Percentiles rank a stretch among this genome's conserved stretches.
Evolutionary conservation across 2,888 invertebrate species (phyloP).

Genomic region (Charanyca ferruginea): DNA sequence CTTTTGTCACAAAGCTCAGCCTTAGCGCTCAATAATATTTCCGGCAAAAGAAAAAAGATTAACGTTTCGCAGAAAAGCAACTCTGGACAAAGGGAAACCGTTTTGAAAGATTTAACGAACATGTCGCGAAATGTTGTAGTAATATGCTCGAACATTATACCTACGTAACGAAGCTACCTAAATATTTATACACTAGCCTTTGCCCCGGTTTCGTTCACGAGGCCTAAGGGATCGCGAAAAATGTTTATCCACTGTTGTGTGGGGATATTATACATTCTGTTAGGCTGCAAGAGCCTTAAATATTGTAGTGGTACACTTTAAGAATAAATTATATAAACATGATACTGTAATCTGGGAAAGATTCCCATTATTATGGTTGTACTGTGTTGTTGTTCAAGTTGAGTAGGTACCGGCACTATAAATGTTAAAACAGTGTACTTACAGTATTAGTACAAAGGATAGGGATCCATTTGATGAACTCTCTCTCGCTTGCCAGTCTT

Average conservation of each 20-base stretch:
- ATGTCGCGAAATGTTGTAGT: constrained; percentile 35
- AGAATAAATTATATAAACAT: constrained; percentile 32
- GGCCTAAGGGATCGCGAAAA: constrained; percentile 55
- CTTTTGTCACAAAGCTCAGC: constrained; percentile 23
- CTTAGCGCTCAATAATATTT: constrained; percentile 35
- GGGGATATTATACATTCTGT: constrained; percentile 54
- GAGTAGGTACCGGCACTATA: background rate
- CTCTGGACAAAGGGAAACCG: constrained; percentile 45
- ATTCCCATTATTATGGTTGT: background rate
- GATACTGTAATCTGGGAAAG: constrained; percentile 6
- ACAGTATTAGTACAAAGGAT: no score
- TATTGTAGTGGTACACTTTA: constrained; percentile 35
- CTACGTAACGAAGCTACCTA: constrained; percentile 40
- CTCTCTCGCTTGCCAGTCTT: background rate
- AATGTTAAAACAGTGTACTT: no score
- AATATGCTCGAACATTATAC: constrained; percentile 43
- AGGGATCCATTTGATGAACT: background rate
- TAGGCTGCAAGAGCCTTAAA: constrained; percentile 40
- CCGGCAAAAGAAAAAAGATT: constrained; percentile 49
- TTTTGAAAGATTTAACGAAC: constrained; percentile 51
- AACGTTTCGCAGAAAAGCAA: constrained; percentile 61
- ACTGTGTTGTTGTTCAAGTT: background rate
- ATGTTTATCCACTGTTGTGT: constrained; percentile 54
- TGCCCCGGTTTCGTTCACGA: constrained; percentile 49
- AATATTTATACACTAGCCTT: constrained; percentile 59